Percentiles rank a stretch among this genome's conserved stretches.
phyloP scores from a whole-genome alignment of 2,888 invertebrate genomes.

The Diarsia rubi region DNA sequence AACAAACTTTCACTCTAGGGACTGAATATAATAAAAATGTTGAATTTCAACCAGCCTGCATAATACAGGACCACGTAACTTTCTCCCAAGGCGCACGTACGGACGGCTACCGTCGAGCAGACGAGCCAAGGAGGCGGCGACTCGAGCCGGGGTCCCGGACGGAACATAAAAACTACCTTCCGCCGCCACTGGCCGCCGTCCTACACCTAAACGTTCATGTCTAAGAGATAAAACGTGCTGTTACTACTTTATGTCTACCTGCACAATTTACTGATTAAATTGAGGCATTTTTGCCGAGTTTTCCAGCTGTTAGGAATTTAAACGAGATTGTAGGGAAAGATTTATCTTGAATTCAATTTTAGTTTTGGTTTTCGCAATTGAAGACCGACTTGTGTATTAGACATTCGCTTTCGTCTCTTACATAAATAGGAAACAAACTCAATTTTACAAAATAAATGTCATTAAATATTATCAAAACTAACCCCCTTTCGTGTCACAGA shows the following conservation, averaged over 20 bases:
- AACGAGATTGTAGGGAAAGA: neutral
- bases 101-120: slow-evolving; percentile 42
- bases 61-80: slow-evolving; percentile 70
- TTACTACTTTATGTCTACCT: slow-evolving; percentile 62
- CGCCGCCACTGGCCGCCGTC: slow-evolving; percentile 67
- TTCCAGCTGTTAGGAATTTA: slow-evolving; percentile 22
- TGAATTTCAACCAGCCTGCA: slow-evolving; percentile 66
- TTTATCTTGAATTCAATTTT: slow-evolving; percentile 16
- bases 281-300: slow-evolving; percentile 41
- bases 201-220: slow-evolving; percentile 67
- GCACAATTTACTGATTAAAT: slow-evolving; percentile 62
- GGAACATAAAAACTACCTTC: slow-evolving; percentile 81
- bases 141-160: slow-evolving; percentile 56
- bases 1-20: slow-evolving; percentile 51
- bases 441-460: slow-evolving; percentile 35
- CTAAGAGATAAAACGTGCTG: slow-evolving; percentile 68
- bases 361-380: neutral
- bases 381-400: neutral
- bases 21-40: slow-evolving; percentile 57
- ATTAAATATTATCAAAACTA: slow-evolving; percentile 60
- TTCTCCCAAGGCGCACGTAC: slow-evolving; percentile 74
- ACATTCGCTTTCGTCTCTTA: neutral
- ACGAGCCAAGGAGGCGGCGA: slow-evolving; percentile 38
- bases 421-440: slow-evolving; percentile 4
- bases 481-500: slow-evolving; percentile 74